Base-by-base conservation (phyloP, 2,797 vertebrate species). In the Lepilemur ruficaudatus region DNA sequence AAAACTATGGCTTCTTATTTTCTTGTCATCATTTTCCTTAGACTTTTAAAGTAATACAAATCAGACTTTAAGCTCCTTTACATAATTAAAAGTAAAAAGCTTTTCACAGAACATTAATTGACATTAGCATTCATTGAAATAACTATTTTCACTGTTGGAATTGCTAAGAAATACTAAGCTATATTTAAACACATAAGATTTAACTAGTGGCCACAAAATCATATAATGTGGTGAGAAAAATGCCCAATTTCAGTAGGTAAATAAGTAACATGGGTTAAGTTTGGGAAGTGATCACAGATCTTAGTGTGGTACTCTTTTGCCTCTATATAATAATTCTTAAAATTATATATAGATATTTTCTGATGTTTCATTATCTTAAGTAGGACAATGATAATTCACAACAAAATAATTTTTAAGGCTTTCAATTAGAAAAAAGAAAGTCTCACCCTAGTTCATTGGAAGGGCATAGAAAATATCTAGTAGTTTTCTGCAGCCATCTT, bases 91-190 rank as follows among this genome's bases (percentile, higher is more conserved):
- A 82, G 3, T 50, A 96, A 95, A 97, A 89, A 81, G 0, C 4
- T 63, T 88, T 90, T 84, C 1, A 82, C 32, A 78, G 17, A 15
- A 83, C 0, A 91, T 65, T 83, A 76, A 43, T 48, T 94, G 22
- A 95, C 4, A 69, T 57, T 17, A 11, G 75, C 0, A 81, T 75
- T 70, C 82, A 32, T 79, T 94, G 22, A 97, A 70, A 76, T 92
- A 79, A 43, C 1, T 46, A n/a, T 79, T 43, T 70, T 90, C 0
- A 0, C 1, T 4, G n/a, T 55, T 92, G 20, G 11, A 86, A 81
- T 55, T 88, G 28, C 69, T 98, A 86, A 94, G 28, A 65, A 97
- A 97, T 92, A 78, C 32, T 69, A 93, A 89, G 97, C 48, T 92
- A 79, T 55, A 87, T 75, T 69, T 94, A 7, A 43, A 83, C 69